Percentiles rank a stretch among this genome's conserved stretches.
phyloP scores from a whole-genome alignment of 2,113 vertebrate species.

The Pachypanchax playfairii region DNA sequence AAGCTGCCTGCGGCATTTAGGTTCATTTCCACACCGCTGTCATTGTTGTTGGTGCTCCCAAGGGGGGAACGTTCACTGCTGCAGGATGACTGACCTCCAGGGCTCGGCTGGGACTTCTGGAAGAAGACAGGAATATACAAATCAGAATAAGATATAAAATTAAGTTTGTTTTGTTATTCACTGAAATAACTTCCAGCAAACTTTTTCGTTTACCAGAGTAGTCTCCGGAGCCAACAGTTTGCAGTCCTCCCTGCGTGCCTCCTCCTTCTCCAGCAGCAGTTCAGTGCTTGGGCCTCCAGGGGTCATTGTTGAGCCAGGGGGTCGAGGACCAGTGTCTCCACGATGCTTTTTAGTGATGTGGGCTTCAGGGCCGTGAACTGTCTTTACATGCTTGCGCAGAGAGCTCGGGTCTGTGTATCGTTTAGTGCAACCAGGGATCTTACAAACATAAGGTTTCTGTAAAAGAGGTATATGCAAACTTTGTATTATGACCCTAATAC shows the following conservation, averaged over 20 bases:
- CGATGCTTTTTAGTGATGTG: constrained; percentile 97
- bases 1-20: constrained; percentile 90
- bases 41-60: constrained; percentile 94
- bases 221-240: constrained; percentile 87
- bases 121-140: background rate
- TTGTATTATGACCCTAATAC: background rate
- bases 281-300: constrained; percentile 76
- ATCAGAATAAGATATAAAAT: background rate
- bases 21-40: constrained; percentile 97
- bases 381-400: constrained; percentile 95
- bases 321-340: constrained; percentile 84
- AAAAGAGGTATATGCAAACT: background rate
- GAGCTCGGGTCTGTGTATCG: constrained; percentile 98
- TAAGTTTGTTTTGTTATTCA: background rate
- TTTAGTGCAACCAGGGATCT: constrained; percentile 96
- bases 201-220: constrained; percentile 79
- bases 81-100: constrained; percentile 93
- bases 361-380: constrained; percentile 94
- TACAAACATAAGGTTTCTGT: constrained; percentile 97
- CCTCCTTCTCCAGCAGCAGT: constrained; percentile 87
- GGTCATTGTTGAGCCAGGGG: constrained; percentile 66
- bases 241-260: constrained; percentile 85
- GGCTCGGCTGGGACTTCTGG: constrained; percentile 94
- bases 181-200: background rate
- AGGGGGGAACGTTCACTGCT: constrained; percentile 95